A percentile compares a stretch with the other conserved stretches of the same genome.
phyloP scores from a whole-genome alignment of 2,888 invertebrate genomes.

The Ophion ellenae region DNA sequence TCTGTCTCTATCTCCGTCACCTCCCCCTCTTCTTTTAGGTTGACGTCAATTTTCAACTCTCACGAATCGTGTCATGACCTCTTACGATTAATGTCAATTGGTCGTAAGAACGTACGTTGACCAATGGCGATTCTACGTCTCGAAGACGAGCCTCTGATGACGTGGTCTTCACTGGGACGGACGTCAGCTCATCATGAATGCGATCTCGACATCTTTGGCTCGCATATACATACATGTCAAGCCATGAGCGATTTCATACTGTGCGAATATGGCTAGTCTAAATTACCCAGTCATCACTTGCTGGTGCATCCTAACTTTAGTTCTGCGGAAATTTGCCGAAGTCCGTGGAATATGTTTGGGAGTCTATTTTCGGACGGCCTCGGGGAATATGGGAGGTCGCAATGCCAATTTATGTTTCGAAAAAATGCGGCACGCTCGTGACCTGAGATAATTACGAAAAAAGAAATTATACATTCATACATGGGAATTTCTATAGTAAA shows the following conservation, averaged over 20 bases:
- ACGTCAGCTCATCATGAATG: background rate
- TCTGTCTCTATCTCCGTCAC: too few relatives aligned
- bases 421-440: too few relatives aligned
- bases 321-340: background rate
- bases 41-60: constrained; percentile 61
- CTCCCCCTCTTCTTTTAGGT: background rate
- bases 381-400: background rate
- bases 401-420: too few relatives aligned
- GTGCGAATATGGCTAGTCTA: background rate
- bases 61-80: constrained; percentile 61
- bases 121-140: constrained; percentile 64
- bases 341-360: background rate
- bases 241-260: background rate
- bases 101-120: constrained; percentile 67
- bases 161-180: constrained; percentile 3
- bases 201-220: background rate
- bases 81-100: constrained; percentile 71
- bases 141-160: constrained; percentile 69
- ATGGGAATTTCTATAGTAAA: background rate
- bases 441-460: too few relatives aligned
- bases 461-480: background rate
- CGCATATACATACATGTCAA: background rate
- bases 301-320: background rate
- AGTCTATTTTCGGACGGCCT: background rate
- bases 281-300: background rate